Base-by-base conservation (phyloP, 2,113 vertebrate genomes). In the Phoenicopterus ruber region DNA sequence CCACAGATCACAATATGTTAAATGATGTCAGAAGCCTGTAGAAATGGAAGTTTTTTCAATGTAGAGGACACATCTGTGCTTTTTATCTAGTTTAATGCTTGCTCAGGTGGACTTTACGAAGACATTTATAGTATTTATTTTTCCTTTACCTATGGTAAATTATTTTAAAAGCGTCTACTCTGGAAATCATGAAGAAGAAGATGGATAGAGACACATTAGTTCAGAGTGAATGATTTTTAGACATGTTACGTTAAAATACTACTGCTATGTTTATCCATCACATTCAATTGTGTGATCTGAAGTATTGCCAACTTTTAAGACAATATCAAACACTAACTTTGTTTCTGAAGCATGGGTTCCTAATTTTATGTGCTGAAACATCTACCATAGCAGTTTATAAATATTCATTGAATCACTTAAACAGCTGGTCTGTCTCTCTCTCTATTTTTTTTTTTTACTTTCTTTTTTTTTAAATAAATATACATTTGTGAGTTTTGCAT, bases 261-360 rank as follows among this genome's bases (percentile, higher is more conserved):
- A 28, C 9, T 55, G 2, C 11, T 58, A 1, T 73, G 28, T 62
- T 89, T 74, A 74, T 50, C 34, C 8, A 42, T 87, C 38, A 24
- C 7, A 28, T 59, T 87, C 34, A 38, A 0, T n/a, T 73, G 12
- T 49, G 15, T 59, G 74, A 82, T 63, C 25, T 79, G 20, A 82
- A 32, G 3, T 52, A 28, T 5, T 1, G 0, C 3, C 7, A 70
- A 3, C 54, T 78, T 78, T 84, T 25, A 77, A 65, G 18, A 58
- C 3, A n/a, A 11, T 72, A 73, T 15, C 36, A 69, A 91, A 58
- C 24, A 52, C 15, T 55, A 63, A 57, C 17, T 66, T 22, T 63
- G 2, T 42, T 90, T 82, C 47, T 93, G 57, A 76, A 55, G 2
- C 28, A 29, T 4, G 4, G 32, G 3, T 58, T 88, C 18, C 7